Percentiles rank a stretch among this genome's conserved stretches.
Evolutionary conservation across 92 coral and sea anemone species (phyloP).

Genomic region (Pocillopora grandis): DNA sequence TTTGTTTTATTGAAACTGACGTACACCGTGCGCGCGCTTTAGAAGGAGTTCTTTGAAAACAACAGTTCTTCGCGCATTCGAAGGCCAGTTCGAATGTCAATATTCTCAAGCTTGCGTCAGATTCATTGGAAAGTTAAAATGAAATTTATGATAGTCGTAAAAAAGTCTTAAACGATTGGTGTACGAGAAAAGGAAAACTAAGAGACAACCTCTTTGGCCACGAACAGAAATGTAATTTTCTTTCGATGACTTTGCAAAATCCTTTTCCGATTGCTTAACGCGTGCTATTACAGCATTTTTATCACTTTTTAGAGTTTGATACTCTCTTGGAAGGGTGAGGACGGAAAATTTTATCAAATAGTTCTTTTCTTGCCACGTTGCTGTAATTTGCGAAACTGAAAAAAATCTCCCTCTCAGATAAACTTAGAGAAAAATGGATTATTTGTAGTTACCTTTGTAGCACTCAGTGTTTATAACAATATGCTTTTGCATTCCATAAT

Average conservation of each 20-base stretch:
- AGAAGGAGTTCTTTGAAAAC: too few relatives aligned
- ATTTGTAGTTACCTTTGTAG: constrained; percentile 9
- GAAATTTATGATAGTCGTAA: neutral
- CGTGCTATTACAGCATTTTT: neutral
- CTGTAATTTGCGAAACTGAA: neutral
- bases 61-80: neutral
- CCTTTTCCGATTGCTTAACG: neutral
- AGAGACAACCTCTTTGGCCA: neutral
- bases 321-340: neutral
- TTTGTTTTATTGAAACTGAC: too few relatives aligned
- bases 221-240: too few relatives aligned
- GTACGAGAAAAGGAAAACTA: neutral
- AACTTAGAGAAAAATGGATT: neutral
- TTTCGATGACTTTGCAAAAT: too few relatives aligned
- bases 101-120: neutral
- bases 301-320: neutral
- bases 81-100: neutral
- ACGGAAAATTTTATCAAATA: neutral
- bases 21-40: too few relatives aligned
- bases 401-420: neutral
- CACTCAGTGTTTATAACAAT: neutral
- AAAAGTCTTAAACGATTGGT: neutral
- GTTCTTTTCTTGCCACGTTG: neutral
- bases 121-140: neutral
- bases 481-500: neutral